Evolutionary conservation across 2,888 invertebrate species (phyloP).

Genomic region (Druceiella hillmani): DNA sequence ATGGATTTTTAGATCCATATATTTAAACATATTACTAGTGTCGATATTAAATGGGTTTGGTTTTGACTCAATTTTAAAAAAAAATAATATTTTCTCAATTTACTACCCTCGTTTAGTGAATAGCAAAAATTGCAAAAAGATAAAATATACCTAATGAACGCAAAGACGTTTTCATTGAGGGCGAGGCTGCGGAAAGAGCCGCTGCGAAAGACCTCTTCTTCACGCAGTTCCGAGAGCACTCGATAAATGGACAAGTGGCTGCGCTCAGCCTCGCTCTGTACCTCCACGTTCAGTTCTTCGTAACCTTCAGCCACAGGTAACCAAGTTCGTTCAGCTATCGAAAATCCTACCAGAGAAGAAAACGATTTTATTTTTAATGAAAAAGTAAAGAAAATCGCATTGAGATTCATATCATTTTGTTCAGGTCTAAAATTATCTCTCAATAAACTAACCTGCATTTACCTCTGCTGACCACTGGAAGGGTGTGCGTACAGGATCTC

Average conservation of each 20-base stretch:
- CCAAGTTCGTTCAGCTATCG: conserved; percentile 55
- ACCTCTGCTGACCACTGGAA: conserved; percentile 59
- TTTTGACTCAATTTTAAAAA: too few relatives aligned
- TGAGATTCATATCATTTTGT: too few relatives aligned
- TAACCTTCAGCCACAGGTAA: conserved; percentile 61
- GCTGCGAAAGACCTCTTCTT: conserved; percentile 43
- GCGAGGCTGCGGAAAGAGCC: conserved; percentile 52
- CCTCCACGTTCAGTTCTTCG: conserved; percentile 51
- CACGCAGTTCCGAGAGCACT: conserved; percentile 49
- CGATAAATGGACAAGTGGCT: conserved; percentile 62
- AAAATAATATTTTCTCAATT: too few relatives aligned
- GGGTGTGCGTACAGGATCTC: conserved; percentile 63
- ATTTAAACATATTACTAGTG: too few relatives aligned
- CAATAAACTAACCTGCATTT: conserved; percentile 53
- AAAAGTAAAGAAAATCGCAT: too few relatives aligned
- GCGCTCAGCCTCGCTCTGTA: conserved; percentile 38
- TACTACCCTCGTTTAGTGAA: too few relatives aligned
- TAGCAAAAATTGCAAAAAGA: too few relatives aligned
- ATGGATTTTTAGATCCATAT: too few relatives aligned
- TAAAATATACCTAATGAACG: conserved; percentile 45
- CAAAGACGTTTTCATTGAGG: conserved; percentile 50
- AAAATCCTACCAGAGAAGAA: conserved; percentile 51
- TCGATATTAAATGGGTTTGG: too few relatives aligned
- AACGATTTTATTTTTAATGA: too few relatives aligned
- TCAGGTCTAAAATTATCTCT: too few relatives aligned